Evolutionary conservation across 1,140 invertebrate species (phyloP), one percentile per base, ranked within the genome.

Genomic region (Drosophila rhopaloa): DNA sequence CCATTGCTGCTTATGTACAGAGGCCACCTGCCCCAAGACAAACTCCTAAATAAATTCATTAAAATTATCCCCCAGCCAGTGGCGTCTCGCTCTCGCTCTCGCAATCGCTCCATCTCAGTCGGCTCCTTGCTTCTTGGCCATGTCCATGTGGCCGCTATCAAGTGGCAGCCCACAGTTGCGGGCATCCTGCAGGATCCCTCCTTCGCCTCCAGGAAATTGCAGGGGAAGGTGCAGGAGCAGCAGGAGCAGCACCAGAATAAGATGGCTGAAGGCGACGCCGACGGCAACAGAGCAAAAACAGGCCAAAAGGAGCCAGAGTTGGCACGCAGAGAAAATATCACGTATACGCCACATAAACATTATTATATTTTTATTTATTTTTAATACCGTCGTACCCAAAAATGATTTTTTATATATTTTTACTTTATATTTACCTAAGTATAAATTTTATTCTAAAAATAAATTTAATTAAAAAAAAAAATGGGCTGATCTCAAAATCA

Each of bases 41-140:
- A 81, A 72, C 84, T 88, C 74, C 77, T 84, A 90, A 90, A 90
- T 90, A 89, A 89, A 89, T 89, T 89, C 84, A 89, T 89, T 89
- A 89, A 89, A 89, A 89, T 89, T 89, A 89, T 89, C 51, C 81
- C 78, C 79, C 75, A 67, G 44, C 61, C 56, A 48, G 66, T 37
- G 38, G 19, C 44, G 24, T 8, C 59, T 50, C 40, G 11, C 56
- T 47, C 35, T 43, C 58, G 44, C 29, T 32, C 32, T 29, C 5
- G 27, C 24, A 11, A n/a, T 27, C 67, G 24, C 13, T 29, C n/a
- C 32, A 29, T 43, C 41, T 46, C 43, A 40, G n/a, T 46, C 29
- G 32, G 24, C 61, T 11, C 40, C 67, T 44, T 11, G 47, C 67
- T 44, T 5, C 19, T 51, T 29, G 67, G 47, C 46, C 57, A 59